Conservation (phyloP, 1,140 invertebrate species). For the Ectropis grisescens region DNA sequence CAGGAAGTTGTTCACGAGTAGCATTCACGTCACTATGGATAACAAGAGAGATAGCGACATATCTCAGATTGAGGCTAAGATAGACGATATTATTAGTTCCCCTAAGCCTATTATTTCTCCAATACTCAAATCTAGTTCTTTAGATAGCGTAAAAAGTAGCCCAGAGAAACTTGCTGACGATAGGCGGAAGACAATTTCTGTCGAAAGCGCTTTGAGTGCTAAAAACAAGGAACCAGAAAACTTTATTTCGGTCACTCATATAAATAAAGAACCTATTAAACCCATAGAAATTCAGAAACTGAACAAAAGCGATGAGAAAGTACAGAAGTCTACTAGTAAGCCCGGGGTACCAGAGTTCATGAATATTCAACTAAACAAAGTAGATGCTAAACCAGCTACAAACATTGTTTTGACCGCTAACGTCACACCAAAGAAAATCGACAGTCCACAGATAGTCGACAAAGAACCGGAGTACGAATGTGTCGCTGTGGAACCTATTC, state of each 20-base stretch:
- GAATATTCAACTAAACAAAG: slow-evolving; percentile 78
- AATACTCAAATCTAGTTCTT: slow-evolving; percentile 68
- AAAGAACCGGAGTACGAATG: slow-evolving; percentile 37
- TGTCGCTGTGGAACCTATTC: slow-evolving; percentile 30
- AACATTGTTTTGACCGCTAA: slow-evolving; percentile 75
- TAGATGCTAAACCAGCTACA: slow-evolving; percentile 72
- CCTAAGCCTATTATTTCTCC: slow-evolving; percentile 63
- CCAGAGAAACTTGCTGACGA: slow-evolving; percentile 59
- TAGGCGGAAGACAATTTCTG: slow-evolving; percentile 62
- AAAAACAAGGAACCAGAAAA: slow-evolving; percentile 37
- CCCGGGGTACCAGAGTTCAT: slow-evolving; percentile 76
- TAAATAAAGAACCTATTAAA: slow-evolving; percentile 49
- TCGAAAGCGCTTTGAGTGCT: slow-evolving; percentile 57
- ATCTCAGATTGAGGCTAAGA: slow-evolving; percentile 67
- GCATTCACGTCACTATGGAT: slow-evolving; percentile 47
- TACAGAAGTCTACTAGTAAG: slow-evolving; percentile 35
- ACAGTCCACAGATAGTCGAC: slow-evolving; percentile 27
- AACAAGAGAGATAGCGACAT: slow-evolving; percentile 57
- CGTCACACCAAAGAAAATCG: slow-evolving; percentile 55
- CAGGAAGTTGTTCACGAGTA: slow-evolving; percentile 48
- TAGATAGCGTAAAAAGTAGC: slow-evolving; percentile 72
- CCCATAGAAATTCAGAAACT: slow-evolving; percentile 30
- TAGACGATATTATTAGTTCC: slow-evolving; percentile 67
- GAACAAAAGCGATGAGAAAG: slow-evolving; percentile 55
- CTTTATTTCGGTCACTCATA: slow-evolving; percentile 56